phyloP scores from a whole-genome alignment of 2,888 invertebrate species.

The Auanema freiburgensis region DNA sequence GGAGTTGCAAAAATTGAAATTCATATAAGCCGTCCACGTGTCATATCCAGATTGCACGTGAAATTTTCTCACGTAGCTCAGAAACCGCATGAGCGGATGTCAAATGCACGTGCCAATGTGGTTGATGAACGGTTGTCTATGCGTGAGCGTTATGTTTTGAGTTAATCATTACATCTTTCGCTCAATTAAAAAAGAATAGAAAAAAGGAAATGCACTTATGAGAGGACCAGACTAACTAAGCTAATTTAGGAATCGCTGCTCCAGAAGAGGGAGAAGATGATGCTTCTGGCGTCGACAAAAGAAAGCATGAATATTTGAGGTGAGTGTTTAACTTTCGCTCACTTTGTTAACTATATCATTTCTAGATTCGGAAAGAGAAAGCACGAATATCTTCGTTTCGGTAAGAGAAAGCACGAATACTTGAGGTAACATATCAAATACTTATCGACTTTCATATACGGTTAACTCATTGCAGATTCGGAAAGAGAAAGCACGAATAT shows the following conservation, averaged over 20 bases:
- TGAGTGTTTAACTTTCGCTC: too few relatives aligned
- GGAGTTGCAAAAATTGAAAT: too few relatives aligned
- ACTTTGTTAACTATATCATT: not conserved
- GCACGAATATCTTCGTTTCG: constrained; percentile 59
- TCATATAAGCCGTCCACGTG: too few relatives aligned
- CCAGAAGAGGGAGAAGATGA: constrained; percentile 17
- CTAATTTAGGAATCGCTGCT: constrained; percentile 16
- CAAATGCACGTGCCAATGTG: too few relatives aligned
- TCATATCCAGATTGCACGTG: too few relatives aligned
- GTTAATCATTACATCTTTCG: too few relatives aligned
- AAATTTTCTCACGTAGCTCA: too few relatives aligned
- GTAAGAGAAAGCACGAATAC: constrained; percentile 63
- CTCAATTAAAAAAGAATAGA: not conserved
- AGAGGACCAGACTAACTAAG: not conserved
- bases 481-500: constrained; percentile 64
- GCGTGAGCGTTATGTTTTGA: too few relatives aligned
- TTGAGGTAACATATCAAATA: constrained; percentile 18
- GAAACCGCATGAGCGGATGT: too few relatives aligned
- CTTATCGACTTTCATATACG: not conserved
- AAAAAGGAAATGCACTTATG: not conserved
- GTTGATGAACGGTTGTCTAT: too few relatives aligned
- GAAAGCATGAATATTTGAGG: constrained; percentile 61
- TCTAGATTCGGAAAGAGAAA: constrained; percentile 53
- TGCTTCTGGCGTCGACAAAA: constrained; percentile 45
- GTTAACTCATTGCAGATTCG: constrained; percentile 38